These are phyloP conservation scores for Florisuga fusca DNA, from an alignment of 2,797 vertebrate genomes.

Conservation along the genomic window DNA sequence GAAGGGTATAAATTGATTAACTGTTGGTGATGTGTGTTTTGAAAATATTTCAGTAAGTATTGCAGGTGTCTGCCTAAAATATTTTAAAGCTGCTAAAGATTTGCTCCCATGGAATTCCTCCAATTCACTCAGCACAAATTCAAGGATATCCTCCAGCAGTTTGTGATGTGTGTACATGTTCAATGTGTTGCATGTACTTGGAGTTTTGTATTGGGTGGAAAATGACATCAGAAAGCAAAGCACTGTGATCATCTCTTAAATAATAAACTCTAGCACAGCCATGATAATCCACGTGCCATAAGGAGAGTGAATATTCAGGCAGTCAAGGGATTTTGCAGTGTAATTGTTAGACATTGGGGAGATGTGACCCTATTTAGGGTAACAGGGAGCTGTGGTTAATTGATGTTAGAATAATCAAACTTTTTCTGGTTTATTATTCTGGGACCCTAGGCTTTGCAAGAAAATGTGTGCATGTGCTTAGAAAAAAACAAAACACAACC, in stretches of 20 bases:
- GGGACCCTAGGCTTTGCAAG: not conserved
- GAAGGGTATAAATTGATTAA: not conserved
- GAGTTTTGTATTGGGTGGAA: not conserved
- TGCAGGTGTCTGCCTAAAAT: not conserved
- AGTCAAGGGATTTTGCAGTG: constrained; percentile 35
- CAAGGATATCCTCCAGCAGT: not conserved
- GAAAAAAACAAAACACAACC: not conserved
- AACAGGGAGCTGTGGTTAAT: constrained; percentile 35
- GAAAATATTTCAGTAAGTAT: not conserved
- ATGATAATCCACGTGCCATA: not conserved
- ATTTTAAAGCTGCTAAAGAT: not conserved
- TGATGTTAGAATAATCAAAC: constrained; percentile 49
- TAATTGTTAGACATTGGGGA: constrained; percentile 43
- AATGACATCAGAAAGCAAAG: not conserved
- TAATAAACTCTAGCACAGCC: constrained; percentile 20
- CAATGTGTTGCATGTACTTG: not conserved
- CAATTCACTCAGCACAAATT: not conserved
- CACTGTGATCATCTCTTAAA: not conserved
- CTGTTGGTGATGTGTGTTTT: not conserved
- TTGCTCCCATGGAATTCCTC: not conserved
- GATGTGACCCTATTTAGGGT: constrained; percentile 40
- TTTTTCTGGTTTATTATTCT: not conserved
- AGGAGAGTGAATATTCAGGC: constrained; percentile 12
- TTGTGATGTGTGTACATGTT: not conserved
- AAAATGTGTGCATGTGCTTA: not conserved